These are phyloP conservation scores for Drosophila oshimai DNA, from an alignment of 1,140 invertebrate genomes.

Conservation along the genomic window DNA sequence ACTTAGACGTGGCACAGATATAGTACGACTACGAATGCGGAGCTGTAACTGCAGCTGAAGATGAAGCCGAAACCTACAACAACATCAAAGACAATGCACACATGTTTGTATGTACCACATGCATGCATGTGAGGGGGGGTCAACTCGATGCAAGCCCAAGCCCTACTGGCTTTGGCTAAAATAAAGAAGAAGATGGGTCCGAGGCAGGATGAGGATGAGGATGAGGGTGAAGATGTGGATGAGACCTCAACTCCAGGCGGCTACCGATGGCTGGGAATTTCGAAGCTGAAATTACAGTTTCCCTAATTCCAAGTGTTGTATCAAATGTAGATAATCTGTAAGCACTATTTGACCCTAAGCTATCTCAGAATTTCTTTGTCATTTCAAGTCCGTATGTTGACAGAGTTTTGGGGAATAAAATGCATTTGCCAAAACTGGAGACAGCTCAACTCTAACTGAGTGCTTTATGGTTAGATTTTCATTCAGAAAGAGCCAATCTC, in stretches of 20 bases:
- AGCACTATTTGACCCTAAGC: conserved; percentile 3
- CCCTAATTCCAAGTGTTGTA: conserved; percentile 18
- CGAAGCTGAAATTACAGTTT: conserved; percentile 26
- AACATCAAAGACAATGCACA: conserved; percentile 71
- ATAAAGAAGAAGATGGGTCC: neutral
- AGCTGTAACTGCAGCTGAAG: conserved; percentile 38
- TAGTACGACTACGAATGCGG: conserved; percentile 16
- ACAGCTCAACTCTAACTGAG: neutral
- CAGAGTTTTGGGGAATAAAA: too few species aligned
- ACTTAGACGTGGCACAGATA: conserved; percentile 71
- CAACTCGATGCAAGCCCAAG: conserved; percentile 24
- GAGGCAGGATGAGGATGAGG: too few species aligned
- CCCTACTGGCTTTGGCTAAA: conserved; percentile 16
- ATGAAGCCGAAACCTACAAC: conserved; percentile 34
- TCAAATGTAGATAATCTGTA: conserved; percentile 11
- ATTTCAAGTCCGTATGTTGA: neutral
- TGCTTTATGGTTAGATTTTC: neutral
- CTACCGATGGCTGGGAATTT: neutral
- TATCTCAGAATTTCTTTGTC: conserved; percentile 2
- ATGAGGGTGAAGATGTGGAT: too few species aligned
- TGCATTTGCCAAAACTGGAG: too few species aligned
- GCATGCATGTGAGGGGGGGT: neutral
- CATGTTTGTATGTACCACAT: conserved; percentile 12
- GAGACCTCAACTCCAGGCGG: conserved; percentile 10
- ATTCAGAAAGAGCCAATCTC: too few species aligned